phyloP scores from a whole-genome alignment of 2,797 vertebrate species.

The Schizopygopsis pylzovi region DNA sequence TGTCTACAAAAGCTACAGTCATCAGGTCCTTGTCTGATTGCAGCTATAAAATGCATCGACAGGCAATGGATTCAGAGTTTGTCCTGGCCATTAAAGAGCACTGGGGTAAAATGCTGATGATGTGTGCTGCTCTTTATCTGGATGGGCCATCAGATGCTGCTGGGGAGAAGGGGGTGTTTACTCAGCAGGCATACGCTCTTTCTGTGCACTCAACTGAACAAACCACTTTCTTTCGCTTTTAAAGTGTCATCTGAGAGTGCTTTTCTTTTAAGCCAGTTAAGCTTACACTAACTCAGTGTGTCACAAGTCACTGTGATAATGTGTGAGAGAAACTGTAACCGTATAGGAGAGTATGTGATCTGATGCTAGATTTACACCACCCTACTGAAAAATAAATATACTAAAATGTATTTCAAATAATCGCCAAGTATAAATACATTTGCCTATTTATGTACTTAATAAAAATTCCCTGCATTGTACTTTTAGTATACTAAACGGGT shows the following conservation, averaged over 20 bases:
- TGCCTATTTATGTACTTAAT: too few species aligned
- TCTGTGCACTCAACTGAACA: conserved; percentile 60
- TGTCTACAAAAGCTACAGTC: conserved; percentile 34
- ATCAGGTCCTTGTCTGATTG: conserved; percentile 39
- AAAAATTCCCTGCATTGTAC: neutral
- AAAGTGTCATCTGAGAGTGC: conserved; percentile 60
- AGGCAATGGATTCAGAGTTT: conserved; percentile 51
- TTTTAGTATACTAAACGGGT: neutral
- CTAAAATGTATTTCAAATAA: too few species aligned
- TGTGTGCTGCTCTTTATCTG: conserved; percentile 56
- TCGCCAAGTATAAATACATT: too few species aligned
- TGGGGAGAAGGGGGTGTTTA: conserved; percentile 52
- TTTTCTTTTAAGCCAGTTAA: conserved; percentile 62
- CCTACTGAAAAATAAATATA: neutral
- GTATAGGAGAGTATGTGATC: neutral
- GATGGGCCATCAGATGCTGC: conserved; percentile 56
- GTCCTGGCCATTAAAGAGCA: conserved; percentile 58
- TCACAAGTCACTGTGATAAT: conserved; percentile 54
- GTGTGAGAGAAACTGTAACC: neutral
- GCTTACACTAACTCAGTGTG: conserved; percentile 61
- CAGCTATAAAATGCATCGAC: conserved; percentile 53
- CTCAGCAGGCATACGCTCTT: conserved; percentile 58
- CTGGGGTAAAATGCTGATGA: conserved; percentile 55
- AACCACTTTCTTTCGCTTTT: conserved; percentile 50
- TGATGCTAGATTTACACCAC: neutral